phyloP scores from a whole-genome alignment of 2,888 invertebrate genomes.

The Cataglyphis cursor region DNA sequence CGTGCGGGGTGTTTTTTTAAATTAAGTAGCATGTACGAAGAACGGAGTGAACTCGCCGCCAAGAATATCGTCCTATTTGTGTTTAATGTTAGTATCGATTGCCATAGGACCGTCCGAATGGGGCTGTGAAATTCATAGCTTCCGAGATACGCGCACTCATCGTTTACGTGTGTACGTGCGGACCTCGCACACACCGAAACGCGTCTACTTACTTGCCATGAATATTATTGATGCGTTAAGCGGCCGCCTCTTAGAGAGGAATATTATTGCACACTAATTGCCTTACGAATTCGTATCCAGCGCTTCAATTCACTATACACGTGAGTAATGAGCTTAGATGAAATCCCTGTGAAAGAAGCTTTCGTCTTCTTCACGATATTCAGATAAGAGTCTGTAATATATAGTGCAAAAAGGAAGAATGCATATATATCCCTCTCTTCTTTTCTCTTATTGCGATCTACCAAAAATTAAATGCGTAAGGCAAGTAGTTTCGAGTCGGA shows the following conservation, averaged over 20 bases:
- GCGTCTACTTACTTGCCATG: conserved; percentile 66
- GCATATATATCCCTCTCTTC: neutral
- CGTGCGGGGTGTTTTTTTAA: conserved; percentile 45
- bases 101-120: conserved; percentile 52
- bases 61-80: conserved; percentile 56
- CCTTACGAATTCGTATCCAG: conserved; percentile 64
- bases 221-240: conserved; percentile 75
- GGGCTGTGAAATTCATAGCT: conserved; percentile 65
- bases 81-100: conserved; percentile 66
- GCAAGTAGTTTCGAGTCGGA: neutral
- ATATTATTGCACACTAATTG: conserved; percentile 75
- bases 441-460: neutral
- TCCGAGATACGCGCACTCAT: conserved; percentile 39
- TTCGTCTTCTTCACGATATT: neutral
- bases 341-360: neutral
- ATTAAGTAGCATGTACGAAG: conserved; percentile 58
- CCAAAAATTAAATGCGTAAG: neutral
- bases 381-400: neutral
- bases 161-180: conserved; percentile 17
- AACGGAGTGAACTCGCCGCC: conserved; percentile 22
- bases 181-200: conserved; percentile 5
- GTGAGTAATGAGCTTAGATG: conserved; percentile 40
- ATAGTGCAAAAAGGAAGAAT: neutral
- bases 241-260: conserved; percentile 61
- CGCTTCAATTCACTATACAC: conserved; percentile 57